Conservation (phyloP, 2,888 invertebrate genomes). For the Oligia strigilis region DNA sequence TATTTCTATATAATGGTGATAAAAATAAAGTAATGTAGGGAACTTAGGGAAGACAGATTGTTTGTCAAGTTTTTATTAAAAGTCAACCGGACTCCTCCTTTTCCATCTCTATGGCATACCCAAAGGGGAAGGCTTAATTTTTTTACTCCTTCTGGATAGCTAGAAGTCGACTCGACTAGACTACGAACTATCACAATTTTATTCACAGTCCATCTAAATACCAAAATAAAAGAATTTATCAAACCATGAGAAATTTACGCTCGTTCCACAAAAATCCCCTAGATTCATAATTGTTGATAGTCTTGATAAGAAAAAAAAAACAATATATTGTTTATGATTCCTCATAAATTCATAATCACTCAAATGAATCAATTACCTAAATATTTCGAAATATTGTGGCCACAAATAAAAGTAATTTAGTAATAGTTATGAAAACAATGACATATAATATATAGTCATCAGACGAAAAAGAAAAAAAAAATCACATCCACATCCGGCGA, state of each 20-base stretch:
- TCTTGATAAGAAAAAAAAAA: background rate
- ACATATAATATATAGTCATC: background rate
- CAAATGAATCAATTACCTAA: background rate
- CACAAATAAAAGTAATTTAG: background rate
- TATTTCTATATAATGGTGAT: slow-evolving; percentile 4
- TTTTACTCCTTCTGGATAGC: background rate
- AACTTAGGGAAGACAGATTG: background rate
- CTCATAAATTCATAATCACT: slow-evolving; percentile 7
- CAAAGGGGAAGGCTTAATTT: background rate
- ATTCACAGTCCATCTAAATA: no score
- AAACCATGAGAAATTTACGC: background rate
- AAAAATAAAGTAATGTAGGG: background rate
- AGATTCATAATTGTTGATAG: background rate
- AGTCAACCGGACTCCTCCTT: background rate
- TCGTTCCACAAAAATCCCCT: no score
- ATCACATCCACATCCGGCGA: slow-evolving; percentile 48
- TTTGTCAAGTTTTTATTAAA: background rate
- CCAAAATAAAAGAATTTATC: background rate
- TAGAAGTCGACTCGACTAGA: background rate
- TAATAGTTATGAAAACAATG: background rate
- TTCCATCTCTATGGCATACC: background rate
- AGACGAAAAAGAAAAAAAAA: background rate
- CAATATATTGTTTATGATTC: background rate
- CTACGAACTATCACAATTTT: no score
- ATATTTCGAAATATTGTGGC: background rate